Evolutionary conservation across 1,140 invertebrate genomes (phyloP).

Genomic region (Lepidostoma basale): DNA sequence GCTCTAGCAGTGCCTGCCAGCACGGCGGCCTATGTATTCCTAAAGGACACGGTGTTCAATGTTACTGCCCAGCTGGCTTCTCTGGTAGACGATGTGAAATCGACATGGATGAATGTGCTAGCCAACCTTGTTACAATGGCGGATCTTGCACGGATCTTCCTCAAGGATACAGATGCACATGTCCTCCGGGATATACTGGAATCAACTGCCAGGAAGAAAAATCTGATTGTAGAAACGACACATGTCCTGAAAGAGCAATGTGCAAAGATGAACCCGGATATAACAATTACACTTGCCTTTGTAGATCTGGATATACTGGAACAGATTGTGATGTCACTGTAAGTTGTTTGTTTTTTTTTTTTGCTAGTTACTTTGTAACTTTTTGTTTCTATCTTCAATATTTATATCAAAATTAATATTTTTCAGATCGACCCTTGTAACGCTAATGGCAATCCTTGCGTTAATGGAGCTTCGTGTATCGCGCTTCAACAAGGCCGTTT

Average conservation of each 20-base stretch:
- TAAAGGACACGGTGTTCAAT: constrained; percentile 81
- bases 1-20: constrained; percentile 85
- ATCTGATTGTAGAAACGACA: constrained; percentile 86
- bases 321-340: constrained; percentile 86
- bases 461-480: constrained; percentile 86
- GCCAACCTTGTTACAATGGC: constrained; percentile 91
- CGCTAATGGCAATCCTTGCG: constrained; percentile 86
- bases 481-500: constrained; percentile 90
- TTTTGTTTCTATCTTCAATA: background rate
- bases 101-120: constrained; percentile 93
- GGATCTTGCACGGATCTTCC: constrained; percentile 89
- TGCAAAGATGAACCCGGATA: constrained; percentile 94
- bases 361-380: background rate
- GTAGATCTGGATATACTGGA: constrained; percentile 89
- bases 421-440: constrained; percentile 86
- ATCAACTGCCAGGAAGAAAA: constrained; percentile 93
- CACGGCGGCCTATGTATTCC: constrained; percentile 92
- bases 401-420: constrained; percentile 35
- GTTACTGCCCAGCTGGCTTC: constrained; percentile 93
- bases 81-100: constrained; percentile 92
- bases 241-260: constrained; percentile 94
- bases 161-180: constrained; percentile 90
- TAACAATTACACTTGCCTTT: constrained; percentile 89
- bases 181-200: constrained; percentile 85
- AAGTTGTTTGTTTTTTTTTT: constrained; percentile 49